Conservation (phyloP, 1,140 invertebrate genomes). For the Archivesica marissinica region DNA sequence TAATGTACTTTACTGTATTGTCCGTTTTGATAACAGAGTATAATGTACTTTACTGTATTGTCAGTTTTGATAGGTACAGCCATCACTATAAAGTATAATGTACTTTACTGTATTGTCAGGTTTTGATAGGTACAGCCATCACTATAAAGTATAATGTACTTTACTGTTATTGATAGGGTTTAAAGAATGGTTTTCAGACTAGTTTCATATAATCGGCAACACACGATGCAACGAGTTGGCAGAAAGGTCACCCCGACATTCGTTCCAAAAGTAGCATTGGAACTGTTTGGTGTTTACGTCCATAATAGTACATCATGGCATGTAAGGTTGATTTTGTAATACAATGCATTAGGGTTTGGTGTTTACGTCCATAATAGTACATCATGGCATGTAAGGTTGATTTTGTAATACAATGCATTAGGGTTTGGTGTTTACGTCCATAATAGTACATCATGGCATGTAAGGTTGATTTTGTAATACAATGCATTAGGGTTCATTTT, state of each 20-base stretch:
- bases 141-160: slow-evolving; percentile 24
- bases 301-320: no score
- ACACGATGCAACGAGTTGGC: slow-evolving; percentile 38
- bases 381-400: no score
- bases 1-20: no score
- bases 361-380: no score
- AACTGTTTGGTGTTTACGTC: neutral
- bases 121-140: slow-evolving; percentile 61
- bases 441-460: slow-evolving; percentile 47
- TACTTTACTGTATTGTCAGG: no score
- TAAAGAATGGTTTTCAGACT: neutral
- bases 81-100: no score
- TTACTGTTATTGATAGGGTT: neutral
- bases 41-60: slow-evolving; percentile 52
- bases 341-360: no score
- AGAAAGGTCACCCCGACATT: neutral
- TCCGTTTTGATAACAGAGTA: no score
- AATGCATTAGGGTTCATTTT: slow-evolving; percentile 42
- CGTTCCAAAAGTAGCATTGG: slow-evolving; percentile 43
- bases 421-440: no score
- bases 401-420: no score
- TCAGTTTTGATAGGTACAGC: slow-evolving; percentile 62
- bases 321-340: no score
- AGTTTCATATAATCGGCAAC: slow-evolving; percentile 37
- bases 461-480: slow-evolving; percentile 59